Base-by-base conservation (phyloP, 2,888 invertebrate species). In the Leptinotarsa rubiginosa region DNA sequence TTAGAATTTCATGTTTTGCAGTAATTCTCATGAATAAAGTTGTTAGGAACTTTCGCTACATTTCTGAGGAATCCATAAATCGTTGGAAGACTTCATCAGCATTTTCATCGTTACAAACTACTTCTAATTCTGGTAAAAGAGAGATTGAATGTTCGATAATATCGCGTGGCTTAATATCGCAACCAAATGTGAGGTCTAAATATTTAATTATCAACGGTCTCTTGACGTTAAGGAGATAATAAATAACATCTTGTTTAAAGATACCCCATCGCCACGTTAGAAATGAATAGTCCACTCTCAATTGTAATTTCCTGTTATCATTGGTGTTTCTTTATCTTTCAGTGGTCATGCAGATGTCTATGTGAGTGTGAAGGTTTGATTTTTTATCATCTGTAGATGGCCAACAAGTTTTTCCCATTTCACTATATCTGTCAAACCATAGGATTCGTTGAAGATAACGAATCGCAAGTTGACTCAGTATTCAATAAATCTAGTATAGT, bases 71-170 rank as follows among this genome's bases (percentile, higher is more conserved):
- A 20, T 20, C 12, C 22, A 56, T 20, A 20, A 56, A 12, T 20
- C n/a, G n/a, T 56, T 20, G 20, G 18, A 47, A 59, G 69, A 18
- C 59, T 62, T 66, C 65, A 69, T 69, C 65, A 65, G 56, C 70
- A 66, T 70, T 70, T 65, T 18, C n/a, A 70, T 70, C 70, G 65
- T 65, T 54, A 59, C 22, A 20, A 67, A 66, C 74, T 74, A 70
- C 70, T 74, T 74, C 52, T 50, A 67, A 70, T 74, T 71, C 71
- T 71, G 16, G 50, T 50, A 68, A 64, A 70, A 54, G 65, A 71
- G 54, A 74, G 74, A 74, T 74, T 47, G 71, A 68, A 74, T 74
- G 67, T 65, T 20, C 13, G 74, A 74, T 74, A 74, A 74, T 67
- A 74, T 71, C 52, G 70, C 49, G 62, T 71, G 71, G 70, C 74